Conservation (phyloP, 1,140 invertebrate species). For the Ephestia elutella region DNA sequence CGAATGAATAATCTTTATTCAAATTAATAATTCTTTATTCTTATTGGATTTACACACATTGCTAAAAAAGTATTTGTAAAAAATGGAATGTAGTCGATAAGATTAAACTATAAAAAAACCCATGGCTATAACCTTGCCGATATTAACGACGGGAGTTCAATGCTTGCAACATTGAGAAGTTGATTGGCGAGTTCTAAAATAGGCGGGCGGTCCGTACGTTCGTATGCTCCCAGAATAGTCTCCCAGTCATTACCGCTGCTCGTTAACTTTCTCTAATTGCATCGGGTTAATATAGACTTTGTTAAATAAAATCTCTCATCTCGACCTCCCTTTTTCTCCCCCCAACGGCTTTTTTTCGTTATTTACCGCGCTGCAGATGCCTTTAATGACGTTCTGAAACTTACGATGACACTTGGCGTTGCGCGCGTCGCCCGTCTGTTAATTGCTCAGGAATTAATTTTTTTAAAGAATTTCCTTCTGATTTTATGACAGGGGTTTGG, state of each 20-base stretch:
- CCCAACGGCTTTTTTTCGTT: constrained; percentile 59
- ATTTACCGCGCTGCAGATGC: constrained; percentile 71
- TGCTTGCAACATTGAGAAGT: constrained; percentile 2
- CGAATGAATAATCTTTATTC: neutral
- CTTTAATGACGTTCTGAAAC: constrained; percentile 72
- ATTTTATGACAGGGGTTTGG: constrained; percentile 46
- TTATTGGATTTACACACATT: too few relatives aligned
- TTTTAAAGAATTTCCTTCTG: constrained; percentile 52
- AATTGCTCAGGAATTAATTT: constrained; percentile 63
- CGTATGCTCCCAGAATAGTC: constrained; percentile 37
- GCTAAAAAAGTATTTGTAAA: too few relatives aligned
- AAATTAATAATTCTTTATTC: too few relatives aligned
- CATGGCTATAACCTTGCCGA: neutral
- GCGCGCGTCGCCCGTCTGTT: constrained; percentile 48
- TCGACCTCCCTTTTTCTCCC: constrained; percentile 28
- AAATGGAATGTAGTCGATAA: too few relatives aligned
- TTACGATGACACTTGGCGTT: constrained; percentile 71
- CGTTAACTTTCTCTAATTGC: constrained; percentile 73
- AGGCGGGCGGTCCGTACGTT: neutral
- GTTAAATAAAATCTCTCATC: constrained; percentile 73
- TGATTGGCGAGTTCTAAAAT: neutral
- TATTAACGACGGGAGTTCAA: neutral
- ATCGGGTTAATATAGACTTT: constrained; percentile 74
- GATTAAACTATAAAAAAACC: neutral
- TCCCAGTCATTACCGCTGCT: constrained; percentile 67